Evolutionary conservation across 2,113 vertebrate species (phyloP), one percentile per base, ranked within the genome.

Genomic region (Salvelinus namaycush): DNA sequence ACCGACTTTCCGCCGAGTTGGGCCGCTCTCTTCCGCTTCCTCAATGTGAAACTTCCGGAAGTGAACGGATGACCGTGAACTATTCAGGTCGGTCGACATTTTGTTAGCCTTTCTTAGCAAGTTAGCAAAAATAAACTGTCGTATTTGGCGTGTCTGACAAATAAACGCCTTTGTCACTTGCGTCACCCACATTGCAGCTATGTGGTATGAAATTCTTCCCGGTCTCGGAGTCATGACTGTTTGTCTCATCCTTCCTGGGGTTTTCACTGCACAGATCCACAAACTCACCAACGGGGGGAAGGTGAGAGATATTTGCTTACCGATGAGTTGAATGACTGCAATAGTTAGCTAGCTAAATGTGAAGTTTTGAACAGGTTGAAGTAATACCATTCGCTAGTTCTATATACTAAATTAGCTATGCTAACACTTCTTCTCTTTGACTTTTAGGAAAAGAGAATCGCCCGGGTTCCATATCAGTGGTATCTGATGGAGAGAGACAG

Each of bases 161-260:
- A 39, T 39, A 39, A 39, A 39, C 1, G 39, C 39, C 2, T 39
- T 39, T 44, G 39, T 44, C 39, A 44, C 39, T 44, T 3, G 39
- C 39, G 8, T 44, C 39, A 44, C 1, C 8, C 39, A 44, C 39
- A 44, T 44, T 44, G 39, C 39, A 16, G 77, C 1, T 74, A 99
- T 99, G 96, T 98, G 97, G 97, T 98, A 95, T 87, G 97, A 98
- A 86, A 96, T 98, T 68, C 74, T 99, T 12, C 97, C 97, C 0
- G 86, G 94, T 0, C 44, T 95, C 26, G 90, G 82, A 62, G 0
- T 96, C 26, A 95, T 97, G 95, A 91, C 90, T 1, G 72, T 13
- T 13, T 96, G 92, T 85, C 74, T 99, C 70, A 69, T 81, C 0
- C 29, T 98, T n/a, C 97, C 97, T 0, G 97, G 97, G 0, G 0